Conservation (phyloP, 92 coral and sea anemone species). For the Palythoa grandis region DNA sequence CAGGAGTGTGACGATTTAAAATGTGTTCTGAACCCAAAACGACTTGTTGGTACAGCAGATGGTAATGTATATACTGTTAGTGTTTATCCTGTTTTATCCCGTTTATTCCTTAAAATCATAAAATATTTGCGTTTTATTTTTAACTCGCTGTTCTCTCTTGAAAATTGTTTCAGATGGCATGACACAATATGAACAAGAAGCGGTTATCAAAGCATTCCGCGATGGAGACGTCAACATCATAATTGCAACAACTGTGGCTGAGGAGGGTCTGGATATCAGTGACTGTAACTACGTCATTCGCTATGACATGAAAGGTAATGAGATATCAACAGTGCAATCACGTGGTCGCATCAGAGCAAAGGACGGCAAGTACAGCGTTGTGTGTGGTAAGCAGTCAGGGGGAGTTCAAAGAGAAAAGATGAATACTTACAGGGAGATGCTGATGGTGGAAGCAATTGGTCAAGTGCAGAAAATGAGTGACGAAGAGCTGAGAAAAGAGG, state of each 20-base stretch:
- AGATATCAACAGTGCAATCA: slow-evolving; percentile 91
- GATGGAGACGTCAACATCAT: slow-evolving; percentile 86
- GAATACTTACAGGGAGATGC: slow-evolving; percentile 68
- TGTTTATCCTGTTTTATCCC: too few relatives aligned
- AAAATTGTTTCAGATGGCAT: slow-evolving; percentile 74
- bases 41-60: slow-evolving; percentile 75
- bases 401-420: slow-evolving; percentile 60
- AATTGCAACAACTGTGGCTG: slow-evolving; percentile 90
- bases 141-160: background rate
- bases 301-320: slow-evolving; percentile 97
- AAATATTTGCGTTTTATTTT: background rate
- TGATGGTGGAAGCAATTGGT: slow-evolving; percentile 78
- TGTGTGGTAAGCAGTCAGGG: slow-evolving; percentile 69
- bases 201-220: slow-evolving; percentile 73
- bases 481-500: slow-evolving; percentile 47
- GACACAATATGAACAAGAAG: slow-evolving; percentile 89
- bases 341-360: slow-evolving; percentile 78
- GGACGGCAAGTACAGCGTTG: slow-evolving; percentile 69
- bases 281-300: slow-evolving; percentile 95
- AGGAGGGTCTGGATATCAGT: slow-evolving; percentile 92
- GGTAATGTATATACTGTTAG: slow-evolving; percentile 21
- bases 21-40: slow-evolving; percentile 51
- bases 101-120: background rate
- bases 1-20: slow-evolving; percentile 50
- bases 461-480: slow-evolving; percentile 63